Conservation (phyloP, 2,888 invertebrate species). For the Drosophila dives region DNA sequence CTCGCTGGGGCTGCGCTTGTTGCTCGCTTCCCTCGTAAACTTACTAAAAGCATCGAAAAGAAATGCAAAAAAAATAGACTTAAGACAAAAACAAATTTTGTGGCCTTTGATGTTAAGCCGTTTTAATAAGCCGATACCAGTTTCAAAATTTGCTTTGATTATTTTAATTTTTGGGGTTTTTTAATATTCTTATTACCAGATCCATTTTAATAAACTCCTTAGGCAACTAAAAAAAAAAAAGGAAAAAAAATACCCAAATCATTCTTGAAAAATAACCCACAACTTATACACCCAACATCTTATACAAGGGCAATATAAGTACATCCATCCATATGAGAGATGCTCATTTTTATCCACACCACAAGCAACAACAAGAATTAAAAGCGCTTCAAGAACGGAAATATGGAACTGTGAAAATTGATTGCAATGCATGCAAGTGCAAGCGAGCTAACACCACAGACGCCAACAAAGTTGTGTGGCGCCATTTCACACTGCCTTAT, state of each 20-base stretch:
- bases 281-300: slow-evolving; percentile 47
- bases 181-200: slow-evolving; percentile 1
- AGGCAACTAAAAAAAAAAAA: not conserved
- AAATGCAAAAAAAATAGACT: not conserved
- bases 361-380: slow-evolving; percentile 47
- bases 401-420: slow-evolving; percentile 28
- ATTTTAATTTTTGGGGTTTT: not conserved
- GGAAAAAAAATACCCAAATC: slow-evolving; percentile 13
- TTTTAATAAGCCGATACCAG: slow-evolving; percentile 23
- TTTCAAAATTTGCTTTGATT: slow-evolving; percentile 16
- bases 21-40: slow-evolving; percentile 58
- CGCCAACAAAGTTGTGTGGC: slow-evolving; percentile 33
- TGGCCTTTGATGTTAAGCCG: slow-evolving; percentile 54
- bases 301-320: slow-evolving; percentile 47
- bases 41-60: slow-evolving; percentile 32
- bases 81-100: slow-evolving; percentile 3
- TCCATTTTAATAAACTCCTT: not conserved
- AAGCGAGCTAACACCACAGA: slow-evolving; percentile 48
- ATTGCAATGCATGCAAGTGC: slow-evolving; percentile 21
- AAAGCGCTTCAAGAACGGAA: slow-evolving; percentile 61
- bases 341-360: slow-evolving; percentile 68
- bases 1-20: slow-evolving; percentile 63
- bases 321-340: slow-evolving; percentile 11
- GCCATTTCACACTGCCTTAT: slow-evolving; percentile 60
- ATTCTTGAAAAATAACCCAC: slow-evolving; percentile 20